Percentiles rank a stretch among this genome's conserved stretches.
These are phyloP conservation scores for Venusia cambrica DNA, from an alignment of 2,888 invertebrate species.

Conservation along the genomic window DNA sequence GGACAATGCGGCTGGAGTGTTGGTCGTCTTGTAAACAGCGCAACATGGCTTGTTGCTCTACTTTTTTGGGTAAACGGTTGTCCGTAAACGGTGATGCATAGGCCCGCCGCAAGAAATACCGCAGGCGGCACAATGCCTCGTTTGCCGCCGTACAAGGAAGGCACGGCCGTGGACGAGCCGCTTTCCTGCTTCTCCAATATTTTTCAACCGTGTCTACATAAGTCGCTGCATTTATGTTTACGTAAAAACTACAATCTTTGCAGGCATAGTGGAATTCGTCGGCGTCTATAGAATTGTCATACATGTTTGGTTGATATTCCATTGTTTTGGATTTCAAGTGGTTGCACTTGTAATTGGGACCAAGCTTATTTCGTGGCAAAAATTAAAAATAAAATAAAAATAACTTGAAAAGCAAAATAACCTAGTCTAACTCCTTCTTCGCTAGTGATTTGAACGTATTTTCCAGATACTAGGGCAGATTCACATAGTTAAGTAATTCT, in stretches of 20 bases:
- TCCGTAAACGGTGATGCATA: conserved; percentile 71
- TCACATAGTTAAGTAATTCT: too few species aligned
- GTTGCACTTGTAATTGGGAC: too few species aligned
- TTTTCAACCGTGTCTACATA: conserved; percentile 40
- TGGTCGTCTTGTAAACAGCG: conserved; percentile 73
- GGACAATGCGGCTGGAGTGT: conserved; percentile 73
- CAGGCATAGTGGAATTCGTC: conserved; percentile 37
- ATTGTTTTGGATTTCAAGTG: too few species aligned
- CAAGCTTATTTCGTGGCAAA: too few species aligned
- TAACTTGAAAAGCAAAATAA: too few species aligned
- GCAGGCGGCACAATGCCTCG: conserved; percentile 67
- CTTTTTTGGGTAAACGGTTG: conserved; percentile 77
- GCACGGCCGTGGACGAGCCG: conserved; percentile 56
- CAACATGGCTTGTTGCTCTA: conserved; percentile 71
- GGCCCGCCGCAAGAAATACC: conserved; percentile 71
- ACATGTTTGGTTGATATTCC: too few species aligned
- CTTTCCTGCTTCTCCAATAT: conserved; percentile 56
- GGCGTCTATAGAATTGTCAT: too few species aligned
- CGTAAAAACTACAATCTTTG: conserved; percentile 44
- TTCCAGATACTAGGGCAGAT: too few species aligned
- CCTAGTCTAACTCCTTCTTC: too few species aligned
- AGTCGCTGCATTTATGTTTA: conserved; percentile 50
- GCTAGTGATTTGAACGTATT: too few species aligned
- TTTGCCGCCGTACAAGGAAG: conserved; percentile 64
- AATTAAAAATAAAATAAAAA: too few species aligned